A percentile compares a stretch with the other conserved stretches of the same genome.
Evolutionary conservation across 2,113 vertebrate species (phyloP).

Genomic region (Alaudala cheleensis): DNA sequence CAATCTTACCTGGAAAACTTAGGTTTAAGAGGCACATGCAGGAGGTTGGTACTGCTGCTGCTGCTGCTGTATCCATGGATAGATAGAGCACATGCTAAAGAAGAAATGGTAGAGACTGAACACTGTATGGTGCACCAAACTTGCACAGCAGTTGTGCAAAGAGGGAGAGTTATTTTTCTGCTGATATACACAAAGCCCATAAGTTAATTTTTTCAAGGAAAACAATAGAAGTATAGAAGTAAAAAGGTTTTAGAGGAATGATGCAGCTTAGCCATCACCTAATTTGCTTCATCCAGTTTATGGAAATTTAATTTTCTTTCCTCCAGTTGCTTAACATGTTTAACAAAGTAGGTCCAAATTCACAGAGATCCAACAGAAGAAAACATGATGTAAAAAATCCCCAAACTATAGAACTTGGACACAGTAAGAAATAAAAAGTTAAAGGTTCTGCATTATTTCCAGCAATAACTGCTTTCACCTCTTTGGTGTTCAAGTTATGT

Average conservation of each 20-base stretch:
- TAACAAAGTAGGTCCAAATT: neutral
- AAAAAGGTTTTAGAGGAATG: neutral
- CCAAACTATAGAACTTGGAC: neutral
- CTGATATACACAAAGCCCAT: neutral
- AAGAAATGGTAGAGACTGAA: neutral
- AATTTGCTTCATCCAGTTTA: neutral
- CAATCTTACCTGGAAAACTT: neutral
- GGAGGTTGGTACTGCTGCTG: neutral
- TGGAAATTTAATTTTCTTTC: neutral
- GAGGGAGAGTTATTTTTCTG: neutral
- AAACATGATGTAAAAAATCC: neutral
- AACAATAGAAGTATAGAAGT: neutral
- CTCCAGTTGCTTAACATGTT: neutral
- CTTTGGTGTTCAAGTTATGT: neutral
- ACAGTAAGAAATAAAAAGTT: neutral
- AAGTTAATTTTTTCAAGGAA: neutral
- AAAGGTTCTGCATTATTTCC: neutral
- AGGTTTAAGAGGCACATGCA: neutral
- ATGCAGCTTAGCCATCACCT: neutral
- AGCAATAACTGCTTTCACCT: neutral
- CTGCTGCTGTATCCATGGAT: neutral
- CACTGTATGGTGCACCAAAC: rapidly evolving
- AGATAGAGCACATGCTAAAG: neutral
- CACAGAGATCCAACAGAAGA: neutral
- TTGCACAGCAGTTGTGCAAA: neutral